Conservation (phyloP, 2,888 invertebrate genomes). For the Halictus ligatus region DNA sequence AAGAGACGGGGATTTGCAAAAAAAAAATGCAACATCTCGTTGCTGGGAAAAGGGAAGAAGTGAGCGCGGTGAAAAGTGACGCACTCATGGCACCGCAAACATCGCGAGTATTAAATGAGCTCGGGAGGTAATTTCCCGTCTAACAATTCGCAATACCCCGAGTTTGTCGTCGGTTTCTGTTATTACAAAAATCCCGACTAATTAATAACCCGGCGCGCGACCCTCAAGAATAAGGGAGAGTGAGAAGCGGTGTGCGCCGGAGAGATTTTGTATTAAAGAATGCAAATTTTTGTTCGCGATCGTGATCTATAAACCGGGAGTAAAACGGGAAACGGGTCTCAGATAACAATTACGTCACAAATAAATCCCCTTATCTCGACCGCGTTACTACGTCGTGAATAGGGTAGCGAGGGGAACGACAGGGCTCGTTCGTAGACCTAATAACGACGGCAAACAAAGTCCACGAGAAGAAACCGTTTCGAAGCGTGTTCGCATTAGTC, state of each 20-base stretch:
- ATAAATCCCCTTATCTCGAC: background rate
- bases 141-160: background rate
- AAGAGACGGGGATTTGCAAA: background rate
- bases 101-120: background rate
- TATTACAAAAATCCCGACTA: background rate
- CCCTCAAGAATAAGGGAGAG: background rate
- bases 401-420: background rate
- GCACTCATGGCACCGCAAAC: background rate
- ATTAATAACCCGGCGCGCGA: background rate
- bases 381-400: constrained; percentile 6
- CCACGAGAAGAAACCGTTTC: constrained; percentile 11
- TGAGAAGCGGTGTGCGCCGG: background rate
- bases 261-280: background rate
- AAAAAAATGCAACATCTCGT: background rate
- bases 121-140: background rate
- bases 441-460: constrained; percentile 16
- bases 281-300: background rate
- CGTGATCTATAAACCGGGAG: background rate
- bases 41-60: background rate
- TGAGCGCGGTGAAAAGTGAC: background rate
- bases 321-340: background rate
- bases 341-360: constrained; percentile 13
- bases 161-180: background rate
- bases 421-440: constrained; percentile 12
- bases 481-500: constrained; percentile 21